Evolutionary conservation across 2,113 vertebrate species (phyloP).

Genomic region (Heterotilapia buettikoferi): DNA sequence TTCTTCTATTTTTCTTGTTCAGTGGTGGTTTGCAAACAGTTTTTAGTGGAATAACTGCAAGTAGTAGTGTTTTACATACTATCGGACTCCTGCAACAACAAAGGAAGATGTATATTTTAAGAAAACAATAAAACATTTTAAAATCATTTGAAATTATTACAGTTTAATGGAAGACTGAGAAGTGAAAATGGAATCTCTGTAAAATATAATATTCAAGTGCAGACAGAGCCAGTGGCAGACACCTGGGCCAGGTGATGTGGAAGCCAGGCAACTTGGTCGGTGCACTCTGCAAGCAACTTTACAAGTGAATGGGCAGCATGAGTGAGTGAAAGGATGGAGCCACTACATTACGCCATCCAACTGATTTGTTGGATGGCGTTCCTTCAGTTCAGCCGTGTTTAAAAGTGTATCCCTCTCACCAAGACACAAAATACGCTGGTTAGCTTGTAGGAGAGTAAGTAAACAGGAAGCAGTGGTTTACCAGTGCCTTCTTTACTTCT

Average conservation of each 20-base stretch:
- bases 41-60: background rate
- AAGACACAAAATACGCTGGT: background rate
- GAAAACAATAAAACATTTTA: background rate
- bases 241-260: background rate
- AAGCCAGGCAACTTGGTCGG: background rate
- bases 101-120: background rate
- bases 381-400: background rate
- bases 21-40: background rate
- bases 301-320: background rate
- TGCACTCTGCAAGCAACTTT: background rate
- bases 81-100: background rate
- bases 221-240: background rate
- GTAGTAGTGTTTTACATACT: background rate
- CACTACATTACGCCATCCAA: background rate
- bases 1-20: background rate
- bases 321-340: background rate
- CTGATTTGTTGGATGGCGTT: background rate
- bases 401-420: background rate
- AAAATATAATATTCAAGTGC: background rate
- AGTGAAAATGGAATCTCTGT: background rate
- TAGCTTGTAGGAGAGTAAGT: slow-evolving; percentile 5
- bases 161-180: background rate
- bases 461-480: slow-evolving; percentile 16
- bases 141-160: background rate
- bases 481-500: background rate